Conservation (phyloP, 2,888 invertebrate genomes). For the Cheilosia variabilis region DNA sequence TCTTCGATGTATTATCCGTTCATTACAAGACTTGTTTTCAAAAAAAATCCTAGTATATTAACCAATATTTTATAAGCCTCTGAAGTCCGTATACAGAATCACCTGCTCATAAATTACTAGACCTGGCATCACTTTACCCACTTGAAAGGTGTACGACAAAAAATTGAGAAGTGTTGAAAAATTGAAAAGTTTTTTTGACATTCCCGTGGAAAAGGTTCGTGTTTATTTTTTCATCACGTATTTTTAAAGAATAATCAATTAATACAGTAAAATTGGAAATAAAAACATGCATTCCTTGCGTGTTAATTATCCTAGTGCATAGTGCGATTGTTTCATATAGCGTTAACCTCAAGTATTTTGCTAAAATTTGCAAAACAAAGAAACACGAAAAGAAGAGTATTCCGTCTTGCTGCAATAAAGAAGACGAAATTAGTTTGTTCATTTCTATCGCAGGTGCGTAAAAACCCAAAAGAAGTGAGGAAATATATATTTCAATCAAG, state of each 20-base stretch:
- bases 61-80: background rate
- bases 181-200: conserved; percentile 69
- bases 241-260: conserved; percentile 45
- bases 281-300: conserved; percentile 58
- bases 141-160: conserved; percentile 54
- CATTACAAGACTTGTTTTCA: too few relatives aligned
- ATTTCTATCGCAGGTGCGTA: conserved; percentile 64
- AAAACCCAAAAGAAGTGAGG: conserved; percentile 30
- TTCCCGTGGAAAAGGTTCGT: conserved; percentile 74
- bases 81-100: conserved; percentile 17
- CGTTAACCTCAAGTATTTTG: conserved; percentile 39
- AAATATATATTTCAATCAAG: conserved; percentile 1
- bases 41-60: too few relatives aligned
- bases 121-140: conserved; percentile 59
- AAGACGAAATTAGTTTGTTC: conserved; percentile 36
- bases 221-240: conserved; percentile 67
- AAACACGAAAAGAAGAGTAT: conserved; percentile 28
- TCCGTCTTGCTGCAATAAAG: conserved; percentile 32
- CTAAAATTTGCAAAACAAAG: conserved; percentile 63
- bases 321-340: conserved; percentile 51
- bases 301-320: conserved; percentile 16
- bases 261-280: conserved; percentile 12
- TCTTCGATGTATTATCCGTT: too few relatives aligned
- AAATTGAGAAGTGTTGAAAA: conserved; percentile 70
- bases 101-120: background rate